Conservation (phyloP, 2,797 vertebrate genomes). For the Pteropus rufus region DNA sequence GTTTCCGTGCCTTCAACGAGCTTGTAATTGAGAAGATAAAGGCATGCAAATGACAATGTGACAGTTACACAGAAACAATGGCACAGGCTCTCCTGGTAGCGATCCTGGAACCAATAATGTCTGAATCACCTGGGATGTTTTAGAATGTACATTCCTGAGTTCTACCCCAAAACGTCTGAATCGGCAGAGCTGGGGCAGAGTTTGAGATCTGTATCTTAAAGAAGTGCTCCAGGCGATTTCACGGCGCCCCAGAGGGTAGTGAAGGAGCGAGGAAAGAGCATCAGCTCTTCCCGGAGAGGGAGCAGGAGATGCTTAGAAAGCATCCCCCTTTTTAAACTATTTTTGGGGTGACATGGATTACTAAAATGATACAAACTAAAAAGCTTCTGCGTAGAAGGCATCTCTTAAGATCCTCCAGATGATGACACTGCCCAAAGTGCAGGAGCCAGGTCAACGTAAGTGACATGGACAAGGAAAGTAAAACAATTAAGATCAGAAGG, state of each 20-base stretch:
- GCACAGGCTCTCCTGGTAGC: fast-evolving
- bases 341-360: too few species aligned
- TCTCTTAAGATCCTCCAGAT: neutral
- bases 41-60: neutral
- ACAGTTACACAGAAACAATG: neutral
- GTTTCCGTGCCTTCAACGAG: neutral
- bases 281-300: neutral
- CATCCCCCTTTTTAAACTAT: too few species aligned
- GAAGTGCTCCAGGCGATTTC: neutral
- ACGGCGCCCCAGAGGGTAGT: neutral
- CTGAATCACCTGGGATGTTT: too few species aligned
- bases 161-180: neutral
- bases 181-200: too few species aligned
- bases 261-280: neutral
- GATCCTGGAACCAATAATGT: neutral
- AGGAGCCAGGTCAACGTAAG: neutral
- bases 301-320: neutral
- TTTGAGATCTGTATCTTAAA: neutral
- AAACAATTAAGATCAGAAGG: neutral
- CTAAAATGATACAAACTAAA: too few species aligned
- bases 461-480: neutral
- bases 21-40: neutral
- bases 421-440: neutral
- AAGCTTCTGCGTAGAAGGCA: neutral
- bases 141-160: neutral